These are phyloP conservation scores for Phainopepla nitens DNA, from an alignment of 2,113 vertebrate species.

Conservation along the genomic window DNA sequence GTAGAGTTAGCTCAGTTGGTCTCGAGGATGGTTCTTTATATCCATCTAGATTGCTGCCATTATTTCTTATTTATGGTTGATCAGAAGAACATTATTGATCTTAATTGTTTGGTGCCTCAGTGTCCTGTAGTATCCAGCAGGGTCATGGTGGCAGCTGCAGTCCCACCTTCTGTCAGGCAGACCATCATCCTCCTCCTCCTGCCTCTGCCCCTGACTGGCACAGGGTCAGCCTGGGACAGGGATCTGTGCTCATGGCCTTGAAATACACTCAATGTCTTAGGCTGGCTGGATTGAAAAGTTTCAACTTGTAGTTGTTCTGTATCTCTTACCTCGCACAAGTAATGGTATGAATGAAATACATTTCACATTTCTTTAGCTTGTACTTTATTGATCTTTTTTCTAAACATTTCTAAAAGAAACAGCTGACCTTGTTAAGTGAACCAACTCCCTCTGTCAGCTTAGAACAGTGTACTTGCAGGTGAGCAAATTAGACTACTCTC, in stretches of 20 bases:
- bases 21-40: neutral
- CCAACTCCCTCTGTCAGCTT: neutral
- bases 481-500: neutral
- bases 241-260: accelerated
- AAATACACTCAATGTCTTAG: neutral
- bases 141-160: neutral
- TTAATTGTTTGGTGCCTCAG: neutral
- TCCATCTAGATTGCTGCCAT: accelerated
- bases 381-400: neutral
- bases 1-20: neutral
- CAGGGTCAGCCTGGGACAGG: neutral
- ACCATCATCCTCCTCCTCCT: neutral
- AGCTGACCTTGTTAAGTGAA: neutral
- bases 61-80: neutral
- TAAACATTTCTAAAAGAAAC: neutral
- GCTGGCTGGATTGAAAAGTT: neutral
- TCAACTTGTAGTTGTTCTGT: neutral
- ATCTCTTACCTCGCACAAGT: neutral
- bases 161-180: neutral
- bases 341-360: neutral
- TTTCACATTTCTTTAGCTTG: neutral
- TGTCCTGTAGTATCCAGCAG: neutral
- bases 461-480: neutral
- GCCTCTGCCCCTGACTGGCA: neutral
- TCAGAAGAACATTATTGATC: neutral